These are phyloP conservation scores for Apeira syringaria DNA, from an alignment of 2,888 invertebrate species.

Conservation along the genomic window DNA sequence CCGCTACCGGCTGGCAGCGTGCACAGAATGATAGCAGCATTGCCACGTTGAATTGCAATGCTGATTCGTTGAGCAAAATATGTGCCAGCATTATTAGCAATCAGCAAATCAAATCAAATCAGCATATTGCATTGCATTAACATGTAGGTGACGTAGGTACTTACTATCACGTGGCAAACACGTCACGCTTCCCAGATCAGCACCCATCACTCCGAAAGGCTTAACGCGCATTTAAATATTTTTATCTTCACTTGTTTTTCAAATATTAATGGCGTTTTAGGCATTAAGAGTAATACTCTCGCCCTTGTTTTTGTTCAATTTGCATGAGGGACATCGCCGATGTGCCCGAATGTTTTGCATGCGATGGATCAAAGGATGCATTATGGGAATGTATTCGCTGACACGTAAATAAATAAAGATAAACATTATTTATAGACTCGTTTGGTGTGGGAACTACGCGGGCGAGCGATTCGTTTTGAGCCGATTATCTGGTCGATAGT, in stretches of 20 bases:
- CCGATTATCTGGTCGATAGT: conserved; percentile 24
- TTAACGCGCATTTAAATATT: conserved; percentile 62
- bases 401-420: conserved; percentile 80
- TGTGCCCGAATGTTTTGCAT: conserved; percentile 56
- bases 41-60: no score
- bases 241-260: conserved; percentile 77
- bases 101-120: no score
- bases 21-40: no score
- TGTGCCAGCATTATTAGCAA: no score
- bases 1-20: no score
- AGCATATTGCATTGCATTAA: no score
- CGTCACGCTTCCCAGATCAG: conserved; percentile 22
- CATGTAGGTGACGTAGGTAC: no score
- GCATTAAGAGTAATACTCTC: conserved; percentile 74
- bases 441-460: conserved; percentile 26
- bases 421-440: conserved; percentile 49
- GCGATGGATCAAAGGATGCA: conserved; percentile 60
- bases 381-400: conserved; percentile 70
- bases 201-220: conserved; percentile 35
- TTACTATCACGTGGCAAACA: no score
- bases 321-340: conserved; percentile 19
- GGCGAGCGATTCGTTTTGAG: conserved; percentile 20
- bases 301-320: conserved; percentile 72
- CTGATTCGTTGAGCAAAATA: no score
- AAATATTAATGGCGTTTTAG: conserved; percentile 77